These are phyloP conservation scores for Geotrupes spiniger DNA, from an alignment of 2,888 invertebrate species.

Conservation along the genomic window DNA sequence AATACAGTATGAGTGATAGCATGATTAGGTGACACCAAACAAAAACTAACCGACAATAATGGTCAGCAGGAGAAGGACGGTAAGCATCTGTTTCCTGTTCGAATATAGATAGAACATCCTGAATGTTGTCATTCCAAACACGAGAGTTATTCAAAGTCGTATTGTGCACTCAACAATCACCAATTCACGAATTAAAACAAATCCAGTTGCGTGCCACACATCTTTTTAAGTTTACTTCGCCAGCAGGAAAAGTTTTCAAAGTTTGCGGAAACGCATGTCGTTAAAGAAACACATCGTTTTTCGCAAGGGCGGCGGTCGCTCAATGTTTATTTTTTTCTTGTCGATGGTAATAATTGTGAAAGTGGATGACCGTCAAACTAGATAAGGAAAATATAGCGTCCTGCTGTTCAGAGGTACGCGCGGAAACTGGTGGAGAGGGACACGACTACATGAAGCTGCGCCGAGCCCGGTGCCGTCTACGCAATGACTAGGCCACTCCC, in stretches of 20 bases:
- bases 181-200: conserved; percentile 2
- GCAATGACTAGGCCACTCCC: conserved; percentile 45
- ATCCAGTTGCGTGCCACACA: neutral
- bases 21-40: no score
- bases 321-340: conserved; percentile 1
- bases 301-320: neutral
- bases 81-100: conserved; percentile 10
- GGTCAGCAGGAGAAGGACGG: conserved; percentile 25
- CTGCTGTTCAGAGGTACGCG: conserved; percentile 44
- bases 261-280: no score
- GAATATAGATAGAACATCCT: conserved; percentile 17
- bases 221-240: no score
- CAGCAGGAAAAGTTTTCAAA: no score
- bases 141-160: neutral
- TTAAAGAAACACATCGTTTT: no score
- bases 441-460: conserved; percentile 43
- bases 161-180: neutral
- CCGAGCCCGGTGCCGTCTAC: conserved; percentile 36
- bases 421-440: conserved; percentile 45
- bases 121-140: conserved; percentile 14
- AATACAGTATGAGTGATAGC: no score
- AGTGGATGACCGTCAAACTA: conserved; percentile 13
- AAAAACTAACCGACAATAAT: conserved; percentile 31
- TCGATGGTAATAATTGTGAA: neutral
- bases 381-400: conserved; percentile 34